Evolutionary conservation across 2,113 vertebrate species (phyloP), one percentile per base, ranked within the genome.

Genomic region (Calyptomena viridis): DNA sequence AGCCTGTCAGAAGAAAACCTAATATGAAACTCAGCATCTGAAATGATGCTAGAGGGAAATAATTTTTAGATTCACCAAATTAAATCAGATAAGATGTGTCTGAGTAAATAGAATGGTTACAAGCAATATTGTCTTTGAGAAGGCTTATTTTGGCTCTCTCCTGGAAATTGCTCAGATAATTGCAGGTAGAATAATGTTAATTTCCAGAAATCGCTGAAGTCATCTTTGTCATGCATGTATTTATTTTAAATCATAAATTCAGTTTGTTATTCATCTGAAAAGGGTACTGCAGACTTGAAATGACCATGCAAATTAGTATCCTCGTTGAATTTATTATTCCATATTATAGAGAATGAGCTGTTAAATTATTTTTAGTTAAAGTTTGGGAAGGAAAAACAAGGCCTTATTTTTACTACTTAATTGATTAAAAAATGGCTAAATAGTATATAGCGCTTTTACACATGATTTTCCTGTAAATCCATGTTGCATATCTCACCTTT

Each of bases 81-180:
- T 67, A 81, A 90, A 77, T 76, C 80, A 63, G 68, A 42, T 88
- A 75, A 71, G 10, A 4, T 68, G 30, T 52, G 30, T 3, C 35
- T 80, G 42, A 44, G 13, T 80, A 75, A 90, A 85, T 27, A 85
- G 11, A 81, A 55, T 46, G 8, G 8, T 59, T 87, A 49, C 9
- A 42, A 75, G 63, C 35, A 74, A 46, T 62, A 66, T 42, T 55
- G 27, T 35, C 42, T 92, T 80, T 71, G 21, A 91, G 31, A 85
- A 89, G 7, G 14, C 3, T 44, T 59, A 44, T 42, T 91, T 97
- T 94, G 86, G 30, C 33, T 21, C 4, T 84, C 25, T 76, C 6
- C 28, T 80, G 39, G 8, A 78, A 95, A 81, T 93, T 90, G 49
- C 66, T 96, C 12, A 92, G 91, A 46, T 94, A 96, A 92, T 90